A percentile compares a stretch with the other conserved stretches of the same genome.
phyloP scores from a whole-genome alignment of 2,888 invertebrate genomes.

The Cremastobaeus sp. region DNA sequence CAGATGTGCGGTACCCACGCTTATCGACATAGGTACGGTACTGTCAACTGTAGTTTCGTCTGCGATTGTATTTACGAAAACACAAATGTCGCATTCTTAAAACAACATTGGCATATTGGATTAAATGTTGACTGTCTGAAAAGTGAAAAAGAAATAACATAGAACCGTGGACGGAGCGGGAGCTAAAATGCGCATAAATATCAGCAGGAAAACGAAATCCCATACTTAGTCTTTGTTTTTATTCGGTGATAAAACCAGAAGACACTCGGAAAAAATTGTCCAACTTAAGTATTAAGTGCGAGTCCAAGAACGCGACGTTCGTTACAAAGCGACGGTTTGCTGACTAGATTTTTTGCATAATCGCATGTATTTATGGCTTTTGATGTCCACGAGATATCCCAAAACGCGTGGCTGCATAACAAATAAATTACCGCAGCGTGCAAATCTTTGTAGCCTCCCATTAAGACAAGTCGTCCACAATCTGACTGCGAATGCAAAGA shows the following conservation, averaged over 20 bases:
- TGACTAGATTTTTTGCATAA: not conserved
- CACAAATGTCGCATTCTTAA: constrained; percentile 8
- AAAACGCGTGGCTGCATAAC: constrained; percentile 32
- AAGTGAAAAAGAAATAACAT: not conserved
- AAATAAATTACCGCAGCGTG: constrained; percentile 35
- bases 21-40: constrained; percentile 44
- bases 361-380: constrained; percentile 18
- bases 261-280: too few relatives aligned
- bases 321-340: not conserved
- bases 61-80: constrained; percentile 28
- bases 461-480: constrained; percentile 46
- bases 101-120: constrained; percentile 5
- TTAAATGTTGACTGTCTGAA: not conserved
- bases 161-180: too few relatives aligned
- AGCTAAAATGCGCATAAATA: not conserved
- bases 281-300: too few relatives aligned
- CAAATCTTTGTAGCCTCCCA: constrained; percentile 38
- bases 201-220: too few relatives aligned
- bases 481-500: constrained; percentile 45
- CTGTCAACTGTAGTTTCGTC: constrained; percentile 30
- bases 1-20: constrained; percentile 58
- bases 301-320: too few relatives aligned
- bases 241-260: too few relatives aligned
- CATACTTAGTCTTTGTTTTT: too few relatives aligned
- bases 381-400: constrained; percentile 31